Base-by-base conservation (phyloP, 2,797 vertebrate genomes). In the Vultur gryphus region DNA sequence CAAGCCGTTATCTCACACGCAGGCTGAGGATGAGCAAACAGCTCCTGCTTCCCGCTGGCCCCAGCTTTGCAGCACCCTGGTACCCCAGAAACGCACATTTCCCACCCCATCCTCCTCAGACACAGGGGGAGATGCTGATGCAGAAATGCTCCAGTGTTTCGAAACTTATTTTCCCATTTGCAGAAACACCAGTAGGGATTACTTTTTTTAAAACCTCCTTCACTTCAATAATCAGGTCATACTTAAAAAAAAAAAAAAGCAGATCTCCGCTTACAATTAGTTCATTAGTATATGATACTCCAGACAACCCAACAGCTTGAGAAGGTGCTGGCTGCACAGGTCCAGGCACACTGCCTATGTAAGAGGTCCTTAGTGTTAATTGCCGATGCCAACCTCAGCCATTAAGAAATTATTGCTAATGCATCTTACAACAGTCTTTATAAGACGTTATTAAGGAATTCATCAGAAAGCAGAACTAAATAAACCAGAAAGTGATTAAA, bases 11-110 rank as follows among this genome's bases (percentile, higher is more conserved):
- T 9, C 75, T 87, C 87, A 62, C 61, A 23, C 29, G 8, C 5
- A 2, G 78, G 69, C 76, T 46, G 75, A 86, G 92, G 81, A 87
- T 66, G 89, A 95, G 93, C 71, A 97, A 76, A 92, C 44, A 62
- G 86, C 86, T 95, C 70, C 80, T 5, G 11, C 37, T 67, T 65
- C 48, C 51, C 16, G 7, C 51, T 59, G 35, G 55, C 41, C 61
- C 48, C 5, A 4, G 82, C 35, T 54, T 93, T 54, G 39, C 57
- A 2, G 48, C 71, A 28, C 33, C 35, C 81, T 7, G 17, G 16
- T 13, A 5, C 55, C 79, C 75, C 85, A 88, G 26, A 9, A 46
- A 10, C 0, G 0, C 70, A 19, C 39, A 10, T 58, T 58, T 62
- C 75, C 71, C 55, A 39, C 23, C n/a, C 54, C 37, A 4, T 35